Base-by-base conservation (phyloP, 2,888 invertebrate genomes). In the Acleris emargana region DNA sequence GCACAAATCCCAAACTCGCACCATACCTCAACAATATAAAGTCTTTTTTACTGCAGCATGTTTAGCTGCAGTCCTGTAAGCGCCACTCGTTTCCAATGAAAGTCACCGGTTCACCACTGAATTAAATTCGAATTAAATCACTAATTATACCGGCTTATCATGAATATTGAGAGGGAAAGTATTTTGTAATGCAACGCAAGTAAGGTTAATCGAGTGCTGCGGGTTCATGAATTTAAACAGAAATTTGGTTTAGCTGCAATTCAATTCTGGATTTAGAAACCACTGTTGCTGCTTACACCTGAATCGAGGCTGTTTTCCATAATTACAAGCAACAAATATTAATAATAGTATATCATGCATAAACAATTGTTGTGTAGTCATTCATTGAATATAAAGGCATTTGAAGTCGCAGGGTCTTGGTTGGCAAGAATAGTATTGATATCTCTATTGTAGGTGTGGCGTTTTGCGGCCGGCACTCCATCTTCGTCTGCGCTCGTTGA, bases 81-180 rank as follows among this genome's bases (percentile, higher is more conserved):
- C 50, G 25, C 58, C 58, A 45, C 50, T 57, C 42, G 50, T 61
- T 66, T 57, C 57, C 38, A 61, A 66, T 38, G 57, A 66, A 66
- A 66, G 66, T 66, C 17, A 43, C 50, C 43, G 50, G 59, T 59
- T 54, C 16, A 52, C 55, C 47, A 57, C 57, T 63, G 67, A 67
- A 74, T 75, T 73, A 73, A 69, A 72, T 72, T 69, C 62, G 68
- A 76, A 78, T 79, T 74, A 76, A 73, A 72, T 73, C 72, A 72
- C 72, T 75, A 80, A 81, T 83, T 77, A 70, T 76, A 73, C 76
- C 77, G 75, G 74, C 74, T 74, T 73, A 76, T 80, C 79, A 84
- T 86, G 81, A 87, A 87, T 86, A 87, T 86, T 84, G 76, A 84
- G 77, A 77, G 78, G 66, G 81, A 84, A 84, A 83, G 85, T 80